Conservation (phyloP, 1,140 invertebrate species). For the Acromyrmex charruanus region DNA sequence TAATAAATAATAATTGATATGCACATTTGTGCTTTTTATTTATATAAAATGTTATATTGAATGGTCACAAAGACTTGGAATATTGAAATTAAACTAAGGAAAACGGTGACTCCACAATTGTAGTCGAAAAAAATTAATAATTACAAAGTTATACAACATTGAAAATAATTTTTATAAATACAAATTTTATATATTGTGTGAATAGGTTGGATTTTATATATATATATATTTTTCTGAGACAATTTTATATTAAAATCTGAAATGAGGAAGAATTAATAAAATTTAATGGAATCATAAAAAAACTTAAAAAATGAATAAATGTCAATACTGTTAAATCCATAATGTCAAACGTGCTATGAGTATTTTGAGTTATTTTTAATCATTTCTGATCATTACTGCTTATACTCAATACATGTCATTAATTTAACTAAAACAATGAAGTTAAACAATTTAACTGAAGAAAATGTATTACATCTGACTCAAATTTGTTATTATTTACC, state of each 20-base stretch:
- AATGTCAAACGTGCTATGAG: too few relatives aligned
- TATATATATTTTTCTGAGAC: not conserved
- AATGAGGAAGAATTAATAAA: not conserved
- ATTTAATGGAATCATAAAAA: not conserved
- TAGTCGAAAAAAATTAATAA: not conserved
- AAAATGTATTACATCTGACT: too few relatives aligned
- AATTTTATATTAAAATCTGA: not conserved
- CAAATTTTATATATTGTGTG: not conserved
- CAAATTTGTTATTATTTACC: too few relatives aligned
- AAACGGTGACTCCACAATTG: not conserved
- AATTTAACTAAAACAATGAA: too few relatives aligned
- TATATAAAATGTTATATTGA: not conserved
- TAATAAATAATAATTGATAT: not conserved
- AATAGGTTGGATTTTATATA: not conserved
- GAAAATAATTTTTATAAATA: conserved; percentile 18
- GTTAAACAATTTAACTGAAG: too few relatives aligned
- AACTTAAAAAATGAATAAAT: not conserved
- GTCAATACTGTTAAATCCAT: too few relatives aligned
- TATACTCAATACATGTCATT: too few relatives aligned
- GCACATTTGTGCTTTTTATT: not conserved
- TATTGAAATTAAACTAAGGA: conserved; percentile 1
- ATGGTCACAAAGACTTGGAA: not conserved
- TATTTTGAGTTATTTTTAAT: too few relatives aligned
- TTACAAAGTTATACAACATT: not conserved
- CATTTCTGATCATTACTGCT: too few relatives aligned